These are phyloP conservation scores for Acyrthosiphon pisum DNA, from an alignment of 1,140 invertebrate genomes.

Conservation along the genomic window DNA sequence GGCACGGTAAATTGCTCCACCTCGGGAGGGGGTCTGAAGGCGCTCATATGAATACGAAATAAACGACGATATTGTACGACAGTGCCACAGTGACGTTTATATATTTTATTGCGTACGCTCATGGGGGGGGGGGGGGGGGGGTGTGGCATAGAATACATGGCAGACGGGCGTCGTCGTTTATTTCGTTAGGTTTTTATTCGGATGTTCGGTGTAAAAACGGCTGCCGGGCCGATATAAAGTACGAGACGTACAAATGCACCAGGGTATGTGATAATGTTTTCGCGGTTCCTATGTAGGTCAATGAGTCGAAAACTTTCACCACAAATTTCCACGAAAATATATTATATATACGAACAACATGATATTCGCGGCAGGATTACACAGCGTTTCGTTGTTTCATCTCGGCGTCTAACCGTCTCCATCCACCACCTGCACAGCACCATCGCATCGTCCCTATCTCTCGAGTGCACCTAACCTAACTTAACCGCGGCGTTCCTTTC, in stretches of 20 bases:
- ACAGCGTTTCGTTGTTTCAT: slow-evolving; percentile 41
- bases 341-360: background rate
- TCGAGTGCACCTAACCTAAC: background rate
- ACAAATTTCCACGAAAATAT: background rate
- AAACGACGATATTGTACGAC: background rate
- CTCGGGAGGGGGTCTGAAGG: background rate
- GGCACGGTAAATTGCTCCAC: background rate
- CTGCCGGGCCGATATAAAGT: background rate
- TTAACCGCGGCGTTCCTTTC: background rate
- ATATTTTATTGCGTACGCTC: background rate
- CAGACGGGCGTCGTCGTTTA: background rate
- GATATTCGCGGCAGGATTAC: background rate
- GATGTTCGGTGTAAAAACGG: background rate
- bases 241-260: background rate
- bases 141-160: background rate
- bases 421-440: too few relatives aligned
- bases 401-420: background rate
- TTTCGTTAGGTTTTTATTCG: slow-evolving; percentile 19
- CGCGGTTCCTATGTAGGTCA: background rate
- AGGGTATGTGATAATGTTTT: background rate
- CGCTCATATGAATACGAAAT: background rate
- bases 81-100: background rate
- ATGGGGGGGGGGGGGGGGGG: too few relatives aligned
- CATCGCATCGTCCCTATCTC: background rate
- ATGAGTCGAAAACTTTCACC: slow-evolving; percentile 36